Evolutionary conservation across 2,113 vertebrate species (phyloP).

Genomic region (Oriolus oriolus): DNA sequence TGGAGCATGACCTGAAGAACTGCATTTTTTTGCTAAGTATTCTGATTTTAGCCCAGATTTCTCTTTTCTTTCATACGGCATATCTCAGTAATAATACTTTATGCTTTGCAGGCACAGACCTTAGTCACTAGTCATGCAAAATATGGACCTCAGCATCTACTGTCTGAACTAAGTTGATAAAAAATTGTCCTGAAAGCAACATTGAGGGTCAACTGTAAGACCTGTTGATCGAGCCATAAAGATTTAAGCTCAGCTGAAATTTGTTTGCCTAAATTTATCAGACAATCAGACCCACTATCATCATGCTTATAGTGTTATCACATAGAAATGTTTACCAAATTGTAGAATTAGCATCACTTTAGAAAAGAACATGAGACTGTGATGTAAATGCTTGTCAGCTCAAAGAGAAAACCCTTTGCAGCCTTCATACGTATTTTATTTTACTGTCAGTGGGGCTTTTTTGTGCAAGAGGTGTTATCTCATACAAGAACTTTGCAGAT

Average conservation of each 20-base stretch:
- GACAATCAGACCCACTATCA: background rate
- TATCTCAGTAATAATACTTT: background rate
- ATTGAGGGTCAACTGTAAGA: background rate
- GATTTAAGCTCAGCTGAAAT: background rate
- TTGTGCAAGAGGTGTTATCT: background rate
- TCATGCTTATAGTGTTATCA: background rate
- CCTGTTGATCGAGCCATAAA: background rate
- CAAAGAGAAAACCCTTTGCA: background rate
- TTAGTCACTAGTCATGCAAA: background rate
- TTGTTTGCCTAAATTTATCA: background rate
- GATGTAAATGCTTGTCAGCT: background rate
- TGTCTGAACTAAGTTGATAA: background rate
- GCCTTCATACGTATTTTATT: background rate
- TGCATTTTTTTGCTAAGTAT: background rate
- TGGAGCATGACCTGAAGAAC: background rate
- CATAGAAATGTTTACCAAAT: background rate
- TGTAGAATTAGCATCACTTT: background rate
- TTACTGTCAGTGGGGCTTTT: background rate
- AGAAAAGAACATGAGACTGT: background rate
- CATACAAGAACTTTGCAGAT: background rate
- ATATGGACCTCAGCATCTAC: accelerated
- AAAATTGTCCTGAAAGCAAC: background rate
- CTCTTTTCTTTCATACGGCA: background rate
- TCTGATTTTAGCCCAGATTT: background rate
- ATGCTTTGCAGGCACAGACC: background rate